Conservation (phyloP, 1,140 invertebrate species). For the Parasteatoda tepidariorum region DNA sequence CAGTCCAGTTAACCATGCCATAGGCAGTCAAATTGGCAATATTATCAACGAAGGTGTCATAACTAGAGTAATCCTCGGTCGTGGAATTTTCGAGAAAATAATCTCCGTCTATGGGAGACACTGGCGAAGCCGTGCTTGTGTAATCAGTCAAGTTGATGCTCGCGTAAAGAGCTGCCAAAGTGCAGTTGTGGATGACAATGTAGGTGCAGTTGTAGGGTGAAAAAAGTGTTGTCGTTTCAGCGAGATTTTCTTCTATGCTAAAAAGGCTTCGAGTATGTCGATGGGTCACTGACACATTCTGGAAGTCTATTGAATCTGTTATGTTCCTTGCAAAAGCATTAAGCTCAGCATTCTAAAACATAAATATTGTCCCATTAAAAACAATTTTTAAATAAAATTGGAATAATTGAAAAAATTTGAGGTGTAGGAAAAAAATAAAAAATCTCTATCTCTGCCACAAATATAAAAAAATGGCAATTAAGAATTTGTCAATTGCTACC, state of each 20-base stretch:
- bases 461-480: too few relatives aligned
- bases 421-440: too few relatives aligned
- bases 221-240: slow-evolving; percentile 13
- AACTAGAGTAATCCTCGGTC: not conserved
- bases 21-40: slow-evolving; percentile 39
- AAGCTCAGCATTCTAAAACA: slow-evolving; percentile 65
- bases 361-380: not conserved
- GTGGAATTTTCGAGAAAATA: slow-evolving; percentile 49
- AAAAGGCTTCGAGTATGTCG: slow-evolving; percentile 22
- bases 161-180: slow-evolving; percentile 9
- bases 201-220: slow-evolving; percentile 48
- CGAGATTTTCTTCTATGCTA: not conserved
- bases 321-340: slow-evolving; percentile 63
- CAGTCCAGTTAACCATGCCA: slow-evolving; percentile 20
- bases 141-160: slow-evolving; percentile 19
- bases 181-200: slow-evolving; percentile 41
- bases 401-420: not conserved
- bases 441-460: too few relatives aligned
- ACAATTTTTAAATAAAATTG: not conserved
- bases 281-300: not conserved
- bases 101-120: slow-evolving; percentile 21
- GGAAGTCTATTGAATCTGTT: slow-evolving; percentile 41
- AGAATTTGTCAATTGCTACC: too few relatives aligned
- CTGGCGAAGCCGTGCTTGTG: not conserved
- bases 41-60: not conserved